Percentiles rank a stretch among this genome's conserved stretches.
phyloP scores from a whole-genome alignment of 2,797 vertebrate species.

The Gymnoscopelus microlampas region DNA sequence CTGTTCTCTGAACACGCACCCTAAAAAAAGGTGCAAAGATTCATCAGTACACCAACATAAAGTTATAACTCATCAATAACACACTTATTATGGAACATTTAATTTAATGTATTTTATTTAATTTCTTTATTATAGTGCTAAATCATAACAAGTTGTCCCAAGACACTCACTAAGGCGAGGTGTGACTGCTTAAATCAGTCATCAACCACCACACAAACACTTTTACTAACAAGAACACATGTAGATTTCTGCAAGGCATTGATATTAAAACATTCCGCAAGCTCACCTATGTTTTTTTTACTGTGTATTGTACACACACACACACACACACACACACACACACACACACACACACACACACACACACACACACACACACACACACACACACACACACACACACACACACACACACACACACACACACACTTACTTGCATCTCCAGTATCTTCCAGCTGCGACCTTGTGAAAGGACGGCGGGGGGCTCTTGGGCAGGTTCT shows the following conservation, averaged over 20 bases:
- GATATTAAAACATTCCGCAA: too few species aligned
- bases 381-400: slow-evolving; percentile 68
- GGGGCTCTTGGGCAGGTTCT: slow-evolving; percentile 94
- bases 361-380: too few species aligned
- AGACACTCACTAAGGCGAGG: too few species aligned
- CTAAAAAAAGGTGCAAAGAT: slow-evolving; percentile 68
- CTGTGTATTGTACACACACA: slow-evolving; percentile 53
- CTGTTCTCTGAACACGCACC: slow-evolving; percentile 86
- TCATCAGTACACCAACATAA: not conserved
- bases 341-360: not conserved
- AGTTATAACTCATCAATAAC: too few species aligned
- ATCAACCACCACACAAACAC: too few species aligned
- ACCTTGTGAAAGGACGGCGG: slow-evolving; percentile 93
- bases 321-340: slow-evolving; percentile 56
- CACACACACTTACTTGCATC: slow-evolving; percentile 85
- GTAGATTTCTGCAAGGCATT: too few species aligned
- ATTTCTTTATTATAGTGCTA: too few species aligned
- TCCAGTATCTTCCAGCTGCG: slow-evolving; percentile 91
- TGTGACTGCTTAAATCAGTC: too few species aligned
- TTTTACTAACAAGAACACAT: too few species aligned
- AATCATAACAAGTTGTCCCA: too few species aligned
- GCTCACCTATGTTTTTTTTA: not conserved
- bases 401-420: not conserved
- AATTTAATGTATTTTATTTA: too few species aligned
- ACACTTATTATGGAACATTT: too few species aligned